These are phyloP conservation scores for Colletes gigas DNA, from an alignment of 1,140 invertebrate genomes.

Conservation along the genomic window DNA sequence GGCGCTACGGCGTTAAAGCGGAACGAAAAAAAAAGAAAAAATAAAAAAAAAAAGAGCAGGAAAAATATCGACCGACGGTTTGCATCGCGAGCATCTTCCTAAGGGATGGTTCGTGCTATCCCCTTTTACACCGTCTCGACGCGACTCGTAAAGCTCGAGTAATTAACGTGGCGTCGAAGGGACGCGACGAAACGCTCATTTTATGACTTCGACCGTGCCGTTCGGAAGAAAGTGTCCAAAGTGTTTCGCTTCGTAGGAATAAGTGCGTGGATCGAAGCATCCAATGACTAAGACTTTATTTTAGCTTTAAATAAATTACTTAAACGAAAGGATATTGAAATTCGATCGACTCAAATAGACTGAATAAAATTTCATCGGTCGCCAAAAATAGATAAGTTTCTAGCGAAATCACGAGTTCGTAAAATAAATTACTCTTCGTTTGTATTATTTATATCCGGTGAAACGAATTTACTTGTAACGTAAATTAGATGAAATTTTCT, in stretches of 20 bases:
- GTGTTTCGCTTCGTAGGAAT: neutral
- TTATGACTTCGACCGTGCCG: neutral
- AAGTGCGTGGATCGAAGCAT: neutral
- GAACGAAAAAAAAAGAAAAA: neutral
- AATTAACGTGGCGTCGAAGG: slow-evolving; percentile 54
- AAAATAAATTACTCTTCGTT: no score
- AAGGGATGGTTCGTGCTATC: slow-evolving; percentile 25
- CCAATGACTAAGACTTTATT: no score
- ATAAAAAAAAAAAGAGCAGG: neutral
- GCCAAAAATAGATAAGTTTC: no score
- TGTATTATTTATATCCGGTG: no score
- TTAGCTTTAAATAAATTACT: no score
- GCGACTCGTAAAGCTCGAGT: slow-evolving; percentile 54
- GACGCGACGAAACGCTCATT: neutral
- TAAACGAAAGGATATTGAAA: no score
- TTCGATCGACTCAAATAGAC: no score
- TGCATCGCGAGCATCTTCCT: slow-evolving; percentile 35
- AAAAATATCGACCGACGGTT: slow-evolving; percentile 28
- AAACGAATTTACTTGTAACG: no score
- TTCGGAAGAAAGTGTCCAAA: neutral
- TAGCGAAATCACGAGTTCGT: no score
- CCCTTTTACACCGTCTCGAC: slow-evolving; percentile 18
- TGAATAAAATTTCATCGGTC: no score
- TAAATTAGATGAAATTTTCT: neutral
- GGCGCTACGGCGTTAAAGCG: slow-evolving; percentile 1